Evolutionary conservation across 1,140 invertebrate species (phyloP).

Genomic region (Drosophila triauraria): DNA sequence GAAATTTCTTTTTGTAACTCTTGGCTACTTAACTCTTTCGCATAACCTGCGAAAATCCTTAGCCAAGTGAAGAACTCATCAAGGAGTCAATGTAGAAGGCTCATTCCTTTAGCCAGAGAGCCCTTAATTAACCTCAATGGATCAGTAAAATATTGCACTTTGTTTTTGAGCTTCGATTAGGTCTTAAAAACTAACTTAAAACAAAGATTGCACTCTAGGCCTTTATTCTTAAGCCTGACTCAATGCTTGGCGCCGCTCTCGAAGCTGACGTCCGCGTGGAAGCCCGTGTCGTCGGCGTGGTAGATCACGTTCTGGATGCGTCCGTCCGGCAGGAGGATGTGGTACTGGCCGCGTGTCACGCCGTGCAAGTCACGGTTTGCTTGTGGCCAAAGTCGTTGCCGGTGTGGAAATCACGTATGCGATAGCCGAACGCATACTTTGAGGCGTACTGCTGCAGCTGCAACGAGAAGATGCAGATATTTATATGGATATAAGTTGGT

Average conservation of each 20-base stretch:
- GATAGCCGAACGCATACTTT: constrained; percentile 91
- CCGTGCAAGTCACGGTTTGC: constrained; percentile 88
- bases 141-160: background rate
- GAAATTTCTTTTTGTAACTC: background rate
- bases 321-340: constrained; percentile 92
- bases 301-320: constrained; percentile 91
- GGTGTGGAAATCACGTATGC: constrained; percentile 89
- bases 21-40: constrained; percentile 37
- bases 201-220: constrained; percentile 51
- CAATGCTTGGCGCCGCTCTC: constrained; percentile 66
- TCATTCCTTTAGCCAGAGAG: background rate
- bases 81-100: constrained; percentile 12
- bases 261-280: constrained; percentile 90
- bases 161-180: background rate
- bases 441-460: constrained; percentile 89
- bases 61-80: constrained; percentile 12
- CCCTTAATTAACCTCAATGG: constrained; percentile 4
- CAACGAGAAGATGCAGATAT: constrained; percentile 71
- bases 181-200: constrained; percentile 30
- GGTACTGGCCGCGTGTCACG: constrained; percentile 90
- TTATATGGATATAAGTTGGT: constrained; percentile 37
- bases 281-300: constrained; percentile 90
- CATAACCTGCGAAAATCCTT: constrained; percentile 32
- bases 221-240: constrained; percentile 21
- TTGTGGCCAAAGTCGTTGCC: constrained; percentile 91